A percentile compares a stretch with the other conserved stretches of the same genome.
phyloP scores from a whole-genome alignment of 2,113 vertebrate genomes.

The Lampris megalopsis region DNA sequence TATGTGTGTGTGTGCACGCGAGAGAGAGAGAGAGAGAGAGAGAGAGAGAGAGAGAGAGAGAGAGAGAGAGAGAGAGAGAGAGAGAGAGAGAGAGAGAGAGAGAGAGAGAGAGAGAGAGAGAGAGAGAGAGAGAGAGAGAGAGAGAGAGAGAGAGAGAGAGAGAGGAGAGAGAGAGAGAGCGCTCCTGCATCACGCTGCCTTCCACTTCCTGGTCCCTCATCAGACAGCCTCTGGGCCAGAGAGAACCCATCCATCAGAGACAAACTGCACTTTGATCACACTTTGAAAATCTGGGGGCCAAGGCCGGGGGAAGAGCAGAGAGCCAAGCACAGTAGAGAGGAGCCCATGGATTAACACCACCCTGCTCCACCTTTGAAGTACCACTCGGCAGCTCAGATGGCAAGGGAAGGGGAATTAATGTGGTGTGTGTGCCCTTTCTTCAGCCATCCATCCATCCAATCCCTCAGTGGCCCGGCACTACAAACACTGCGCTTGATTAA shows the following conservation, averaged over 20 bases:
- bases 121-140: too few relatives aligned
- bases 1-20: background rate
- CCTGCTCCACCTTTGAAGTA: slow-evolving; percentile 76
- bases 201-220: slow-evolving; percentile 71
- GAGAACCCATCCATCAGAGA: slow-evolving; percentile 74
- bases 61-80: too few relatives aligned
- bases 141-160: too few relatives aligned
- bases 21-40: slow-evolving; percentile 13
- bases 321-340: slow-evolving; percentile 25
- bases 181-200: slow-evolving; percentile 56
- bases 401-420: slow-evolving; percentile 70
- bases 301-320: slow-evolving; percentile 35
- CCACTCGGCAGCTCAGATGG: slow-evolving; percentile 67
- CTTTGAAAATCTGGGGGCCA: slow-evolving; percentile 70
- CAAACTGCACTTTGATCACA: slow-evolving; percentile 79
- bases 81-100: too few relatives aligned
- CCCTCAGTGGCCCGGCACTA: slow-evolving; percentile 30
- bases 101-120: background rate
- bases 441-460: slow-evolving; percentile 30
- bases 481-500: slow-evolving; percentile 43
- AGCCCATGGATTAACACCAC: slow-evolving; percentile 69
- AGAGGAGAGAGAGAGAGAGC: background rate
- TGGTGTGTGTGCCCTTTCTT: slow-evolving; percentile 53
- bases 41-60: background rate
- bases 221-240: slow-evolving; percentile 50